Evolutionary conservation across 1,140 invertebrate species (phyloP).

Genomic region (Microplitis demolitor): DNA sequence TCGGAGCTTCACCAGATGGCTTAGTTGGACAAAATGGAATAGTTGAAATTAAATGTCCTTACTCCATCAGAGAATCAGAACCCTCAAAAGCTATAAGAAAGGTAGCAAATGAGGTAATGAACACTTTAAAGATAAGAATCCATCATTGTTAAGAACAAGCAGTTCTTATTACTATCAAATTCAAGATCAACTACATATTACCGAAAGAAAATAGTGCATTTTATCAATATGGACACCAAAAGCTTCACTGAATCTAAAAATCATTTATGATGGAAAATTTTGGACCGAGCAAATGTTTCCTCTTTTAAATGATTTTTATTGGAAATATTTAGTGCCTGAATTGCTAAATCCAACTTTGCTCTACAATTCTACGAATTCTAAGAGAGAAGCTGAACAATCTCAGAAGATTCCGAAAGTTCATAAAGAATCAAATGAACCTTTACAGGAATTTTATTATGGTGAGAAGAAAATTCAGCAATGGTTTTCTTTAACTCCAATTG

Average conservation of each 20-base stretch:
- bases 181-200: conserved; percentile 43
- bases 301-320: background rate
- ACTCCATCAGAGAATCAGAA: conserved; percentile 5
- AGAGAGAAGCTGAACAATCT: too few species aligned
- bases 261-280: background rate
- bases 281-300: background rate
- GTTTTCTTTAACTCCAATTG: too few species aligned
- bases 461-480: too few species aligned
- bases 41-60: conserved; percentile 50
- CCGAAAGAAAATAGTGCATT: conserved; percentile 31
- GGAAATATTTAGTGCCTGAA: background rate
- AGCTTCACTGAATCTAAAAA: conserved; percentile 5
- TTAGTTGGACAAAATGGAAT: conserved; percentile 40
- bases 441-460: too few species aligned
- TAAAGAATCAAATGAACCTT: too few species aligned
- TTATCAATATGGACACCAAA: conserved; percentile 34
- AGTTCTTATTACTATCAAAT: conserved; percentile 41
- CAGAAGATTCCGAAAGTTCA: too few species aligned
- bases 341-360: background rate
- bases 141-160: background rate
- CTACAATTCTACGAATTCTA: too few species aligned
- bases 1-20: conserved; percentile 53
- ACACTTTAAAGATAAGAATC: too few species aligned
- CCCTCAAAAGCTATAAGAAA: too few species aligned
- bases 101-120: too few species aligned